phyloP scores from a whole-genome alignment of 37 sponge, comb jelly and placozoan species.

The Haliclona indistincta region DNA sequence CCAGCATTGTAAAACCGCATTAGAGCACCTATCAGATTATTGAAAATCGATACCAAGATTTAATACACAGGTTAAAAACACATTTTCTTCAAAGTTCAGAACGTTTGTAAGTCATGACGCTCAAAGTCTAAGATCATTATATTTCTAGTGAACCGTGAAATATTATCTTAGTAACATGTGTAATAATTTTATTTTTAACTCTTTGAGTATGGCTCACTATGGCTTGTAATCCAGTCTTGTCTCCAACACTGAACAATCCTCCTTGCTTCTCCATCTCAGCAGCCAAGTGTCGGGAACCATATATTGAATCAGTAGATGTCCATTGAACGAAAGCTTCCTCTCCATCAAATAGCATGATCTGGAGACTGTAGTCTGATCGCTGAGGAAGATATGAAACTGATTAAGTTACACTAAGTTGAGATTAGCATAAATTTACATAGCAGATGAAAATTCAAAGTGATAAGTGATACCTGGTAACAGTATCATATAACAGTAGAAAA shows the following conservation, averaged over 20 bases:
- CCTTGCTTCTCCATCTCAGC: conserved; percentile 45
- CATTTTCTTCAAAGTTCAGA: too few relatives aligned
- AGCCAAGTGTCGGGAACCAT: conserved; percentile 93
- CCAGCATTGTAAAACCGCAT: too few relatives aligned
- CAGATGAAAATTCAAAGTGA: not conserved
- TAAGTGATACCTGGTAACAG: not conserved
- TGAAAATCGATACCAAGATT: too few relatives aligned
- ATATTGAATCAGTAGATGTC: conserved; percentile 90
- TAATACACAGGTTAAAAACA: too few relatives aligned
- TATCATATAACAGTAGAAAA: too few relatives aligned
- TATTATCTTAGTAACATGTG: too few relatives aligned
- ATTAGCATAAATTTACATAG: not conserved
- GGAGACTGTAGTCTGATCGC: conserved; percentile 69
- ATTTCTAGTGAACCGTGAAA: too few relatives aligned
- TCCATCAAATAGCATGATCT: conserved; percentile 96
- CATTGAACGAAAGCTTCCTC: conserved; percentile 94
- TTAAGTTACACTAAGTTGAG: not conserved
- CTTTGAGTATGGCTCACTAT: too few relatives aligned
- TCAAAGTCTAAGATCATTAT: too few relatives aligned
- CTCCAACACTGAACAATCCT: conserved; percentile 67
- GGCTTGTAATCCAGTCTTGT: conserved; percentile 68
- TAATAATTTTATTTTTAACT: too few relatives aligned
- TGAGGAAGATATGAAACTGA: conserved; percentile 22
- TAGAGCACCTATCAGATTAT: too few relatives aligned
- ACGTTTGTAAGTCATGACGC: too few relatives aligned